These are phyloP conservation scores for Drosophila anomelani DNA, from an alignment of 2,888 invertebrate species.

Conservation along the genomic window DNA sequence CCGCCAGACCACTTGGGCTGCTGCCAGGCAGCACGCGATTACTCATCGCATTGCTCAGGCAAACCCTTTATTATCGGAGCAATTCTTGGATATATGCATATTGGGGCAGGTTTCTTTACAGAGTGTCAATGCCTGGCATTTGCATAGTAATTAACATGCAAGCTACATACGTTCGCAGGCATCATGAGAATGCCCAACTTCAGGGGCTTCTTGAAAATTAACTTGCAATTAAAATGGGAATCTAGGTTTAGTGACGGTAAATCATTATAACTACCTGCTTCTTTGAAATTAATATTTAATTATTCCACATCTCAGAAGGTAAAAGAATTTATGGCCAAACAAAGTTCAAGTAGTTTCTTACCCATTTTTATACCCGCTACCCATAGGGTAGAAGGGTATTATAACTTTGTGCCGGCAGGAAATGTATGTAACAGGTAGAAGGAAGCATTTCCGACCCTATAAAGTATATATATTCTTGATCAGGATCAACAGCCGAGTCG, in stretches of 20 bases:
- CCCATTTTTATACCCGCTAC: no score
- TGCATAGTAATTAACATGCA: constrained; percentile 20
- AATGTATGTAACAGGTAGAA: no score
- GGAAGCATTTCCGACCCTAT: no score
- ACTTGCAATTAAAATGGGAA: constrained; percentile 4
- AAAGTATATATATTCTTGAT: no score
- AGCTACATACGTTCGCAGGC: constrained; percentile 2
- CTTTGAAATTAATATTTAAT: background rate
- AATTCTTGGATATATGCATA: constrained; percentile 7
- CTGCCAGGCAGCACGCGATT: constrained; percentile 12
- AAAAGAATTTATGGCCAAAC: background rate
- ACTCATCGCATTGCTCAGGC: constrained; percentile 14
- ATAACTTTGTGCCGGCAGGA: no score
- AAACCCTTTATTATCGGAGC: constrained; percentile 24
- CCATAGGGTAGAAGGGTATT: no score
- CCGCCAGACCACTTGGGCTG: constrained; percentile 1
- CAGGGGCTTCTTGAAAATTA: constrained; percentile 1
- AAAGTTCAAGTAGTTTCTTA: constrained; percentile 1
- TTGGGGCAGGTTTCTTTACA: constrained; percentile 60
- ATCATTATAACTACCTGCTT: background rate
- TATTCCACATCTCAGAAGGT: background rate
- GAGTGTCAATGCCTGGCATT: constrained; percentile 24
- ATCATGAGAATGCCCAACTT: background rate
- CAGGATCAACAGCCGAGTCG: no score
- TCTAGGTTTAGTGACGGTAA: constrained; percentile 7